Evolutionary conservation across 2,113 vertebrate species (phyloP).

Genomic region (mouse (Mus musculus)): GRCm39 chr11:117503001-117503500

Average conservation of each 20-base stretch:
- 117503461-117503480: not conserved
- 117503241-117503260: rapidly evolving
- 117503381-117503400: not conserved
- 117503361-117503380: not conserved
- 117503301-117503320: rapidly evolving
- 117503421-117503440: not conserved
- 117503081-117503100: not conserved
- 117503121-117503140: rapidly evolving
- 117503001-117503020: not conserved
- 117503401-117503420: not conserved
- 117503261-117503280: rapidly evolving
- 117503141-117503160: not conserved
- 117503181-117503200: rapidly evolving
- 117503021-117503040: not conserved
- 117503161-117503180: not conserved
- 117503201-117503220: not conserved
- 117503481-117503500: constrained; percentile 49
- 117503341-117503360: rapidly evolving
- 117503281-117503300: not conserved
- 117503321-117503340: rapidly evolving
- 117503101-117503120: not conserved
- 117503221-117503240: not conserved
- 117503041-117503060: not conserved
- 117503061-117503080: not conserved
- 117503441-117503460: not conserved